These are phyloP conservation scores for Sitta europaea DNA, from an alignment of 2,113 vertebrate species.

Conservation along the genomic window DNA sequence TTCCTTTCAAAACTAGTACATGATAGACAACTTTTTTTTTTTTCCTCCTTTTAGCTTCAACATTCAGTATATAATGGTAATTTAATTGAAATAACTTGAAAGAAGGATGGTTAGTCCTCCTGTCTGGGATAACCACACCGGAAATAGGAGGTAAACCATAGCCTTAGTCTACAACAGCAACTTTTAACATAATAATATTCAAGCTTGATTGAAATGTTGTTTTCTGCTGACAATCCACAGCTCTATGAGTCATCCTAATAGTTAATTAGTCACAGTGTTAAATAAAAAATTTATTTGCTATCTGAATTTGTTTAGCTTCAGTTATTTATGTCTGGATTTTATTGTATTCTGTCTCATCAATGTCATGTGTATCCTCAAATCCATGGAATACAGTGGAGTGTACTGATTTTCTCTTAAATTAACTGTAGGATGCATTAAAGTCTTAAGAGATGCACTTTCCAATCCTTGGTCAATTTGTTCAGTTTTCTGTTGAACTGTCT, in stretches of 20 bases:
- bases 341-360: neutral
- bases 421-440: neutral
- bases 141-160: neutral
- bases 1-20: neutral
- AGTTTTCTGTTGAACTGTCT: neutral
- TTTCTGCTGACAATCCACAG: neutral
- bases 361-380: neutral
- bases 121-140: neutral
- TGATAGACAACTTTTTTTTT: neutral
- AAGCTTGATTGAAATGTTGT: neutral
- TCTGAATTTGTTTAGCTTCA: neutral
- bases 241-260: neutral
- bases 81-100: neutral
- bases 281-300: neutral
- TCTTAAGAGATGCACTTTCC: neutral
- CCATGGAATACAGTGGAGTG: neutral
- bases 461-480: neutral
- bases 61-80: neutral
- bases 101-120: neutral
- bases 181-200: neutral
- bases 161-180: neutral
- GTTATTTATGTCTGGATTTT: neutral
- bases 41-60: neutral
- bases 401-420: neutral
- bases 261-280: neutral